These are phyloP conservation scores for Cyclargus thomasi DNA, from an alignment of 1,140 invertebrate genomes.

Conservation along the genomic window DNA sequence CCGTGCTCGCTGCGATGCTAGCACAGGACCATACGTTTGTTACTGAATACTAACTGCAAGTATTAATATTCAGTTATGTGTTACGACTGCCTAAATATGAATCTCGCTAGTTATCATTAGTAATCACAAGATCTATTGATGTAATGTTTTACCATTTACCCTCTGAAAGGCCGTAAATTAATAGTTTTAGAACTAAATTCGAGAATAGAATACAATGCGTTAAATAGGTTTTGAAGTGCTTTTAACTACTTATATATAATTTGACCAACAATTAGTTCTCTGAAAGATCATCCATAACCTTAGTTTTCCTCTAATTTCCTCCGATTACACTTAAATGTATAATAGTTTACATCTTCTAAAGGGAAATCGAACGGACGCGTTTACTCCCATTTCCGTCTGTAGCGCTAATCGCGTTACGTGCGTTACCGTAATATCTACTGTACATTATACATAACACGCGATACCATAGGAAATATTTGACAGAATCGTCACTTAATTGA, in stretches of 20 bases:
- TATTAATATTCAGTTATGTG: not conserved
- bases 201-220: no score
- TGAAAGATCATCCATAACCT: not conserved
- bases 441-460: conserved; percentile 6
- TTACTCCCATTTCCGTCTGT: conserved; percentile 2
- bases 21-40: not conserved
- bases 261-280: not conserved
- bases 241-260: not conserved
- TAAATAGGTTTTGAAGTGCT: no score
- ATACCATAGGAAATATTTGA: conserved; percentile 8
- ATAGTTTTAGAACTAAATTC: no score
- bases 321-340: not conserved
- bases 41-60: not conserved
- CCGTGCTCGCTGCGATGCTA: not conserved
- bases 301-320: not conserved
- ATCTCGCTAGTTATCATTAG: not conserved
- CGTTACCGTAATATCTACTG: conserved; percentile 2
- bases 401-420: conserved; percentile 10
- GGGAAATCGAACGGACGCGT: conserved; percentile 13
- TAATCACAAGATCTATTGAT: not conserved
- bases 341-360: not conserved
- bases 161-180: no score
- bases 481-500: conserved; percentile 2
- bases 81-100: not conserved
- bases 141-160: no score